Conservation (phyloP, 2,113 vertebrate species). For the Triplophysa siluroides region DNA sequence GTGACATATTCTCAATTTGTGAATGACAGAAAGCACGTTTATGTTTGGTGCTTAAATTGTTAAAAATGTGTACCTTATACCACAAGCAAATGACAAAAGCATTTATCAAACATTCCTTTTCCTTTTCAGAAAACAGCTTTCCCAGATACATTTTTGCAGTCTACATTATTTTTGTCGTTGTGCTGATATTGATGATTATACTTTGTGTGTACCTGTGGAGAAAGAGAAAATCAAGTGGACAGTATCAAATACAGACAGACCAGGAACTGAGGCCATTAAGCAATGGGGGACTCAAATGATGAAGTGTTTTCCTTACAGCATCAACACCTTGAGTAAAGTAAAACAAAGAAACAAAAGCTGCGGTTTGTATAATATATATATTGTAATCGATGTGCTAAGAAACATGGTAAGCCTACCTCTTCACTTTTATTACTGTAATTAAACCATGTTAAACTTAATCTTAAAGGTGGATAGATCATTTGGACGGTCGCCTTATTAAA, state of each 20-base stretch:
- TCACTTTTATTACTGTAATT: too few species aligned
- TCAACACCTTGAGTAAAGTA: neutral
- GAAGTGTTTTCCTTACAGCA: neutral
- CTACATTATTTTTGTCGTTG: neutral
- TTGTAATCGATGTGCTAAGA: too few species aligned
- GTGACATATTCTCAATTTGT: neutral
- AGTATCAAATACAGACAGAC: neutral
- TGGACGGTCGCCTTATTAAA: too few species aligned
- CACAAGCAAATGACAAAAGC: too few species aligned
- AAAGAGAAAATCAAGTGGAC: neutral
- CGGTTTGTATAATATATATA: too few species aligned
- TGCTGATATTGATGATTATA: rapidly evolving
- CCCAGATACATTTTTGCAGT: rapidly evolving
- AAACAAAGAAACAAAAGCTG: too few species aligned
- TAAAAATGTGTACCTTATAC: neutral
- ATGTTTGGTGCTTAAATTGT: neutral
- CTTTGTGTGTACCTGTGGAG: neutral
- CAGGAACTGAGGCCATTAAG: neutral
- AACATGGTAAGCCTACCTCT: too few species aligned
- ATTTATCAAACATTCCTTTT: neutral
- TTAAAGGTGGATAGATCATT: too few species aligned
- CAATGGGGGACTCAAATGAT: neutral
- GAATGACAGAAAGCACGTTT: neutral
- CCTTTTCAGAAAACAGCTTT: neutral
- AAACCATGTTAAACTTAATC: too few species aligned